phyloP scores from a whole-genome alignment of 2,888 invertebrate species.

The Nomada flava region DNA sequence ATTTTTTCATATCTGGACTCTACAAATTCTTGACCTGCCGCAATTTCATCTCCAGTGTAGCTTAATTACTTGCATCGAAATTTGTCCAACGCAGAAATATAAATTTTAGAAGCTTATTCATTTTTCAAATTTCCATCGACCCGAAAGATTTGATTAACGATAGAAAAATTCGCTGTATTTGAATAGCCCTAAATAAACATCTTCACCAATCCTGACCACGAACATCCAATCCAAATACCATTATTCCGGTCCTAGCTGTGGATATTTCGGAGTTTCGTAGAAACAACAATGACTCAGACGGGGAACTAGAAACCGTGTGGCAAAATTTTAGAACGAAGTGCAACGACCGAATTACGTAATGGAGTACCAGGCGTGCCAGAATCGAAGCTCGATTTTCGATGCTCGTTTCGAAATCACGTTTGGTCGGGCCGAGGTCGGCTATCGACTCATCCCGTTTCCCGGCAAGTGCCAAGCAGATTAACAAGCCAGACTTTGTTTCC shows the following conservation, averaged over 20 bases:
- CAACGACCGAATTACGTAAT: conserved; percentile 67
- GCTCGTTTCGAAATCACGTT: conserved; percentile 26
- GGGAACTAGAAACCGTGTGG: conserved; percentile 3
- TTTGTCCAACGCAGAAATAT: no score
- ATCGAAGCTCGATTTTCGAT: conserved; percentile 61
- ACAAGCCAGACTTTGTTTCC: conserved; percentile 49
- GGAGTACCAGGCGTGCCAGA: conserved; percentile 57
- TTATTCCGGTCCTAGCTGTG: neutral
- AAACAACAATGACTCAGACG: conserved; percentile 41
- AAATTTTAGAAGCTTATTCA: no score
- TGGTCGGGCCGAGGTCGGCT: neutral
- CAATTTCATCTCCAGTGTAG: no score
- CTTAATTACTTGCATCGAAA: no score
- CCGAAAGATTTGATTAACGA: no score
- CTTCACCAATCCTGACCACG: neutral
- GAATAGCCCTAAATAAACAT: neutral
- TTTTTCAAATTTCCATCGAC: no score
- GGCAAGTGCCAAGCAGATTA: conserved; percentile 52
- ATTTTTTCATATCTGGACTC: no score
- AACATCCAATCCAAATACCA: neutral
- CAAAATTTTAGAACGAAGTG: conserved; percentile 59
- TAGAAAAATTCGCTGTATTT: neutral
- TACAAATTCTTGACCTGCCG: no score
- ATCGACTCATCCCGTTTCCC: conserved; percentile 38
- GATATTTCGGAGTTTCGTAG: conserved; percentile 56